These are phyloP conservation scores for Acrocephalus scirpaceus DNA, from an alignment of 2,797 vertebrate genomes.

Conservation along the genomic window DNA sequence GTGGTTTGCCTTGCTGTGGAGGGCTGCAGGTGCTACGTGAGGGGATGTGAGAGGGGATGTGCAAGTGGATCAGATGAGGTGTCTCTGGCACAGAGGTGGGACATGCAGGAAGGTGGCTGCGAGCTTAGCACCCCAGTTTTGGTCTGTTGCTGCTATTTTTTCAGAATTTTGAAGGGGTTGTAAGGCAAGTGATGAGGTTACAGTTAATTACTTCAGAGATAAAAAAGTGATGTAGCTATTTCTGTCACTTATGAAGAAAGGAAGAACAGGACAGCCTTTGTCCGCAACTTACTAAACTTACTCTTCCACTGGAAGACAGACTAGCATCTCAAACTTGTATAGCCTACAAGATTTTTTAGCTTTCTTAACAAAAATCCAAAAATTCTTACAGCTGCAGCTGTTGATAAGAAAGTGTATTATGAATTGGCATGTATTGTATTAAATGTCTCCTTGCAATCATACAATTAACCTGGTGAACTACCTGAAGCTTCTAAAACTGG, in stretches of 20 bases:
- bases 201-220: not conserved
- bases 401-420: slow-evolving; percentile 7
- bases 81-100: not conserved
- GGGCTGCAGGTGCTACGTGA: fast-evolving
- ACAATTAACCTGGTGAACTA: not conserved
- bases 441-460: not conserved
- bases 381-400: not conserved
- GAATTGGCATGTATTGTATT: not conserved
- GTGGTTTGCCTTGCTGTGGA: not conserved
- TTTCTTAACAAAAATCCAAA: not conserved
- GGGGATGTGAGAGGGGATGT: not conserved
- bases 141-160: not conserved
- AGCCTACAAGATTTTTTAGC: not conserved
- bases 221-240: not conserved
- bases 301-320: not conserved
- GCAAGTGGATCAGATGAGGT: not conserved
- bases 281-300: not conserved
- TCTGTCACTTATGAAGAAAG: not conserved
- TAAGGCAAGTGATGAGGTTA: not conserved
- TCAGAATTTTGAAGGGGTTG: not conserved
- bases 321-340: not conserved
- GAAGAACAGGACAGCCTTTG: not conserved
- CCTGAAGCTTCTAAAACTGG: slow-evolving; percentile 3
- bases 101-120: fast-evolving
- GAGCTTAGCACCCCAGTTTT: not conserved